Evolutionary conservation across 2,797 vertebrate species (phyloP).

Genomic region (Ptychadena robeensis): DNA sequence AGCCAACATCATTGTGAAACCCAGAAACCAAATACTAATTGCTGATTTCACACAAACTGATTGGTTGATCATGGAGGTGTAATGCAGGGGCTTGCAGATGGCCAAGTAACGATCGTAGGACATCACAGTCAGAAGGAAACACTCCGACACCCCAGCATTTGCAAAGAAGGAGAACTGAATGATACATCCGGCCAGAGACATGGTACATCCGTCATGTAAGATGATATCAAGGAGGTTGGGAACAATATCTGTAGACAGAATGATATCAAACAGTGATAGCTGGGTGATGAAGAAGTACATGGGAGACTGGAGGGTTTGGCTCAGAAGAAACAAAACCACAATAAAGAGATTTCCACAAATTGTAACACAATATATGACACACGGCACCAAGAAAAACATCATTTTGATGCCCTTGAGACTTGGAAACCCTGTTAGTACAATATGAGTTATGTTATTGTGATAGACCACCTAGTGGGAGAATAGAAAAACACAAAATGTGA

Average conservation of each 20-base stretch:
- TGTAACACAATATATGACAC: background rate
- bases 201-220: background rate
- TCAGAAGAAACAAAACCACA: background rate
- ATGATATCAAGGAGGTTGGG: background rate
- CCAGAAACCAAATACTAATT: background rate
- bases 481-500: background rate
- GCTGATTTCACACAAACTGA: background rate
- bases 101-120: conserved; percentile 9
- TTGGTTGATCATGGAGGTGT: background rate
- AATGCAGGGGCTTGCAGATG: background rate
- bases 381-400: background rate
- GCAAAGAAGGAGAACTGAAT: background rate
- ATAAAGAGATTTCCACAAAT: background rate
- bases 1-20: background rate
- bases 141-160: background rate
- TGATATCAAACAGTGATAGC: background rate
- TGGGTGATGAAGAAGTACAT: background rate
- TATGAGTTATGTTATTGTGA: background rate
- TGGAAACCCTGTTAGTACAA: background rate
- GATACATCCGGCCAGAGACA: background rate
- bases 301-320: background rate
- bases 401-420: background rate
- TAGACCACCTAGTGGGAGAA: background rate
- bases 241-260: background rate
- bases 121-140: conserved; percentile 1